These are phyloP conservation scores for Spinibarbus caldwelli DNA, from an alignment of 2,797 vertebrate species.

Conservation along the genomic window DNA sequence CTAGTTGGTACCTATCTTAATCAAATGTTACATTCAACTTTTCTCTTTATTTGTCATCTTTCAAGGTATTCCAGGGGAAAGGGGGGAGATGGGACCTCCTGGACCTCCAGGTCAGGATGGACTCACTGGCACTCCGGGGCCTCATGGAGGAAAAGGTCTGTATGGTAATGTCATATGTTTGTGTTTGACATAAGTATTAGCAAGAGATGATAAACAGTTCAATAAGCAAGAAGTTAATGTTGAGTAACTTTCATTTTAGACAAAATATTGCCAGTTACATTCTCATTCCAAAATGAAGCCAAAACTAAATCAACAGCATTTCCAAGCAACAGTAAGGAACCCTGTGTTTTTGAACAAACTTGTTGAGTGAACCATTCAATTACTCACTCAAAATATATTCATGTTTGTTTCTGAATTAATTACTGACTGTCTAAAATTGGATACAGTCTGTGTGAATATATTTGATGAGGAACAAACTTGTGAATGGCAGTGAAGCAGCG, in stretches of 20 bases:
- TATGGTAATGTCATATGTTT: neutral
- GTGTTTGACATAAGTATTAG: too few relatives aligned
- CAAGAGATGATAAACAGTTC: too few relatives aligned
- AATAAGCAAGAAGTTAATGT: neutral
- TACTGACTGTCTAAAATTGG: neutral
- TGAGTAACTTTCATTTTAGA: neutral
- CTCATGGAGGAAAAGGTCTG: constrained; percentile 76
- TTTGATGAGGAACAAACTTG: neutral
- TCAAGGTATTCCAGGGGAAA: constrained; percentile 83
- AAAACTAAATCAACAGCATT: neutral
- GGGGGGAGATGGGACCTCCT: constrained; percentile 79
- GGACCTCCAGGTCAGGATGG: constrained; percentile 80
- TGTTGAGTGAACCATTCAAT: neutral
- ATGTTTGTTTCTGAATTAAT: neutral
- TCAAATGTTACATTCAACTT: neutral
- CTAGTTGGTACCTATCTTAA: neutral
- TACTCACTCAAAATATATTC: neutral
- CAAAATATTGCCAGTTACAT: neutral
- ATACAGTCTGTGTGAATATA: neutral
- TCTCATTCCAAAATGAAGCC: neutral
- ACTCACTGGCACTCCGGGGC: constrained; percentile 72
- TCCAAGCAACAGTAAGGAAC: neutral
- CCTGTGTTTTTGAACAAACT: neutral
- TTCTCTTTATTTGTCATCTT: neutral
- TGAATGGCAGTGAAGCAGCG: neutral